phyloP scores from a whole-genome alignment of 2,888 invertebrate species.

The Acanthococcus lagerstroemiae region DNA sequence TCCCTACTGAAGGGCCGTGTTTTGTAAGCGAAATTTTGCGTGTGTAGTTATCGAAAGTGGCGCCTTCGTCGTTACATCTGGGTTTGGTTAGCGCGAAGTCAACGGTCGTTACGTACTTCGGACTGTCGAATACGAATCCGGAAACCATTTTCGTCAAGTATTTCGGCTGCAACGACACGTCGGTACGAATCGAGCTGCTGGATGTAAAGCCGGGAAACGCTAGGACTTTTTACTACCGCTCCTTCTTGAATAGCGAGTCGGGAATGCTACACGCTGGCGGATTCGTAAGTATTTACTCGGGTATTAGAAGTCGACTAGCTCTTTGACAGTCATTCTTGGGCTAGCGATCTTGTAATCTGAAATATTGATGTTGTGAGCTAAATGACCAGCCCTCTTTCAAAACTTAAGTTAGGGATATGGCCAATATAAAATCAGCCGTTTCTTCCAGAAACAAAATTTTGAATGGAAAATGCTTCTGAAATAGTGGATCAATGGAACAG shows the following conservation, averaged over 20 bases:
- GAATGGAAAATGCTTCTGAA: too few relatives aligned
- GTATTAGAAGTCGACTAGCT: too few relatives aligned
- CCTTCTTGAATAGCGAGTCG: constrained; percentile 4
- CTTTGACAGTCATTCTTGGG: too few relatives aligned
- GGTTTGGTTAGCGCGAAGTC: constrained; percentile 55
- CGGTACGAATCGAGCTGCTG: constrained; percentile 46
- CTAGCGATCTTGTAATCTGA: too few relatives aligned
- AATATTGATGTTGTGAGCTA: too few relatives aligned
- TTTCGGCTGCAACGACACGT: constrained; percentile 51
- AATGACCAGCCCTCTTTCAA: too few relatives aligned
- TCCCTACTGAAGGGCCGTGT: too few relatives aligned
- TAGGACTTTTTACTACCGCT: constrained; percentile 37
- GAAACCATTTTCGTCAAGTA: constrained; percentile 54
- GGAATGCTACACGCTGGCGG: constrained; percentile 15
- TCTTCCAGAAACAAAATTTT: too few relatives aligned
- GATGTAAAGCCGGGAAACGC: constrained; percentile 51
- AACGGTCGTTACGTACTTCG: constrained; percentile 59
- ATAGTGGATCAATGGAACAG: too few relatives aligned
- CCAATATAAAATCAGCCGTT: too few relatives aligned
- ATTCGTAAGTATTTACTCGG: constrained; percentile 11
- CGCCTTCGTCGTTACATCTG: constrained; percentile 43
- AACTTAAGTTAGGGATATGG: too few relatives aligned
- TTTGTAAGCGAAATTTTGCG: too few relatives aligned
- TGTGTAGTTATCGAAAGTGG: constrained; percentile 13
- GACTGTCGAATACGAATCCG: constrained; percentile 65